Evolutionary conservation across 2,888 invertebrate genomes (phyloP), one percentile per base, ranked within the genome.

Genomic region (Callimorpha dominula): DNA sequence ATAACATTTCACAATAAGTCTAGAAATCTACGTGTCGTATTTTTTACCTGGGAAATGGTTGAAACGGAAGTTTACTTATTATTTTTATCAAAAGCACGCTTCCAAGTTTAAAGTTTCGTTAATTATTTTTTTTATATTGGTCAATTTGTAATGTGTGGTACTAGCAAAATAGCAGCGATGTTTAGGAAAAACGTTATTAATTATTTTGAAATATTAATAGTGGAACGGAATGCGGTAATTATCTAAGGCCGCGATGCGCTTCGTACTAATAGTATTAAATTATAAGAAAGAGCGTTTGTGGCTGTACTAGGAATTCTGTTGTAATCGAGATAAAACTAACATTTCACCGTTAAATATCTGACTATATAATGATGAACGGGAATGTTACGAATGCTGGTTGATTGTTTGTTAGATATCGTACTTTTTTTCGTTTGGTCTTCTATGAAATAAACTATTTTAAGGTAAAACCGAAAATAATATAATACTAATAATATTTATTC

Each of bases 201-300:
- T 64, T 64, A 72, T 84, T 75, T 78, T 81, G 75, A 78, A 79
- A 77, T 74, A 20, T 71, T 66, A 70, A 85, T 84, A 86, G 84
- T 83, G 83, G 81, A 82, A 83, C 81, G 84, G 85, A 83, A 88
- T 88, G 87, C 82, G 78, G 83, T 76, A 80, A 80, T 88, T 81
- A 85, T 77, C 83, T 80, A 85, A 85, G 68, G 74, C 66, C 57
- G 68, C 46, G 76, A 77, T 83, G 76, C 85, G 76, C 74, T 77
- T 75, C 75, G 71, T 79, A 70, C 78, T 60, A 77, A n/a, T n/a
- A 62, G 74, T 79, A 75, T 74, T 31, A 79, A 76, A 71, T 71
- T 68, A 77, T 83, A 83, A 83, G 81, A 78, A 85, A 75, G 76
- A 81, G 74, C 74, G 65, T 71, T 75, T 75, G 75, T 70, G 75